Evolutionary conservation across 2,797 vertebrate species (phyloP), one percentile per base, ranked within the genome.

Genomic region (Liasis olivaceus): DNA sequence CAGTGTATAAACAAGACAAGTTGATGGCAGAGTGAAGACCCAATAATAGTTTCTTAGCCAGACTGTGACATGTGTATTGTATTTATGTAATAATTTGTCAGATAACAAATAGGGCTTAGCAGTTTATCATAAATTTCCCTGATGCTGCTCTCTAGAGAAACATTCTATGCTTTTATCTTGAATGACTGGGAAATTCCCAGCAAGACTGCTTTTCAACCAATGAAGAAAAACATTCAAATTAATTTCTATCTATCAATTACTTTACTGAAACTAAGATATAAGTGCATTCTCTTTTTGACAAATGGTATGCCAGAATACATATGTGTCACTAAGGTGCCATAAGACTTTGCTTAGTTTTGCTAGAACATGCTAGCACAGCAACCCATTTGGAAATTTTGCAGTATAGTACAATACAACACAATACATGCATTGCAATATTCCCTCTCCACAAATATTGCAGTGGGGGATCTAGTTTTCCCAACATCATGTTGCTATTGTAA

Each of bases 181-280:
- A 51, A 90, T 66, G n/a, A 42, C 8, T 28, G 47, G 91, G 31
- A 58, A 89, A 85, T 85, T 92, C 60, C 60, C 91, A 85, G 31
- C 60, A 88, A 85, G 15, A 85, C 13, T 84, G 2, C 5, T 81
- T 56, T 85, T 92, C 51, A 85, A 9, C 47, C 47, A 66, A 81
- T 66, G 56, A 56, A 91, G 42, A 28, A 91, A 69, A 36, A 20
- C 7, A 59, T 7, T 59, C 17, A 89, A 56, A 89, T 56, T 87
- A 31, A 81, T 42, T 60, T 89, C 64, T 69, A 56, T 89, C 64
- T 69, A 56, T 28, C 1, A 3, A 26, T 36, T 56, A 15, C 6
- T 92, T 22, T 81, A n/a, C 28, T 85, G 42, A 89, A 89, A 17
- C 64, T 51, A 90, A 60, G 24, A 47, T 1, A 22, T 42, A 87